These are phyloP conservation scores for Campylomormyrus tamandua DNA, from an alignment of 2,113 vertebrate species.

Conservation along the genomic window DNA sequence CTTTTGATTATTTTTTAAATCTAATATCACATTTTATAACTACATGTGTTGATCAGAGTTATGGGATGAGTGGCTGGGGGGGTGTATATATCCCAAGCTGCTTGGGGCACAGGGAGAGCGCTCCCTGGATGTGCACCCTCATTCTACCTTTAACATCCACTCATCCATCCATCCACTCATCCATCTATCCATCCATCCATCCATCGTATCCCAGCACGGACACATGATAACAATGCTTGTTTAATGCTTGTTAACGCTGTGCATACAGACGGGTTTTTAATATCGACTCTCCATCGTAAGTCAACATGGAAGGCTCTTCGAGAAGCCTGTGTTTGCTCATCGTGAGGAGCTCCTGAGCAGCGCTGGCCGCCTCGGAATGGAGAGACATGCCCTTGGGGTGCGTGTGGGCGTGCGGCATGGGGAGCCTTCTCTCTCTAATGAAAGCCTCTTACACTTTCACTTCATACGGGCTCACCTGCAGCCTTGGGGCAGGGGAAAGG, in stretches of 20 bases:
- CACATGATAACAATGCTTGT: background rate
- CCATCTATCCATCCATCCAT: background rate
- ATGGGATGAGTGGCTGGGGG: background rate
- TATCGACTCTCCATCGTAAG: background rate
- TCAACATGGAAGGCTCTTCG: background rate
- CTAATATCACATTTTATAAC: background rate
- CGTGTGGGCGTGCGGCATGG: background rate
- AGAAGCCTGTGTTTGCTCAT: background rate
- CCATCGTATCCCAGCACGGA: background rate
- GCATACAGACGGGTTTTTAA: background rate
- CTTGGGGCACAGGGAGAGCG: background rate
- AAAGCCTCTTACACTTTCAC: background rate
- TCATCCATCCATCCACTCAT: background rate
- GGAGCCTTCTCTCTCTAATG: background rate
- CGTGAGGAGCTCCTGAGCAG: background rate
- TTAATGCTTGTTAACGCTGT: background rate
- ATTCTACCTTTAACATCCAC: background rate
- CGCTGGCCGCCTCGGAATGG: background rate
- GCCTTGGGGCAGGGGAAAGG: background rate
- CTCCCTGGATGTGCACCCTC: too few relatives aligned
- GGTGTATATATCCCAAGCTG: background rate
- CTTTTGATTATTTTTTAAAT: background rate
- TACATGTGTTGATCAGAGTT: background rate
- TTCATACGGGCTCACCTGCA: background rate
- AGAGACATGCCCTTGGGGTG: background rate